These are phyloP conservation scores for Capricornis sumatraensis DNA, from an alignment of 2,113 vertebrate species.

Conservation along the genomic window DNA sequence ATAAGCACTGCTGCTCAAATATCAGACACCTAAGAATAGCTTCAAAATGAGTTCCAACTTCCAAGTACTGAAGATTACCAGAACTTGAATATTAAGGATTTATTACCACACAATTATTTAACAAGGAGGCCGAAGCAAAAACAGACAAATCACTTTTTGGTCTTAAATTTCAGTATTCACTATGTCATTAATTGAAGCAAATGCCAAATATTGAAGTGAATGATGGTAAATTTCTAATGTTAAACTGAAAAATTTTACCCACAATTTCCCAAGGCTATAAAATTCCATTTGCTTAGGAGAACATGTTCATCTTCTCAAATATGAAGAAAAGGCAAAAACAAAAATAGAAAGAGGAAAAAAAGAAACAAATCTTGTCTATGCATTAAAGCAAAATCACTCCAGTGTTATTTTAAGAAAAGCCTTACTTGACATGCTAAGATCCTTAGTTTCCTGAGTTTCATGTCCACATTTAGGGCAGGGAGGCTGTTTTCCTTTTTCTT, in stretches of 20 bases:
- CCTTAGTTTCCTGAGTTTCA: conserved; percentile 97
- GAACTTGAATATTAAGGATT: neutral
- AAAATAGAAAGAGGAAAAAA: neutral
- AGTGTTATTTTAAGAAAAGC: neutral
- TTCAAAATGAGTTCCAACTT: neutral
- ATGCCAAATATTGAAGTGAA: conserved; percentile 29
- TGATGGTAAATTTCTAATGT: neutral
- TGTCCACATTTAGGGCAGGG: conserved; percentile 98
- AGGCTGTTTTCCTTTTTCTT: conserved; percentile 95
- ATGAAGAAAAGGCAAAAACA: neutral
- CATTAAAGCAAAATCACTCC: neutral
- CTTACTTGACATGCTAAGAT: conserved; percentile 99
- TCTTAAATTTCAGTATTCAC: conserved; percentile 35
- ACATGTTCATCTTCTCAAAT: neutral
- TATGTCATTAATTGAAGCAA: neutral
- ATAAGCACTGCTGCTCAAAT: neutral
- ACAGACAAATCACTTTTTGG: neutral
- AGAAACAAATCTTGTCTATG: neutral
- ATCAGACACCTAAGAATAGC: neutral
- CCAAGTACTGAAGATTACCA: neutral
- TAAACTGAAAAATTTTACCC: neutral
- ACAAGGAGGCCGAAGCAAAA: neutral
- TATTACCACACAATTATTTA: conserved; percentile 11
- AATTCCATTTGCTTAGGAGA: conserved; percentile 5
- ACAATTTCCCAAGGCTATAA: conserved; percentile 17